Percentiles rank a stretch among this genome's conserved stretches.
Conservation (phyloP, 2,113 vertebrate genomes). For the Aptenodytes forsteri region DNA sequence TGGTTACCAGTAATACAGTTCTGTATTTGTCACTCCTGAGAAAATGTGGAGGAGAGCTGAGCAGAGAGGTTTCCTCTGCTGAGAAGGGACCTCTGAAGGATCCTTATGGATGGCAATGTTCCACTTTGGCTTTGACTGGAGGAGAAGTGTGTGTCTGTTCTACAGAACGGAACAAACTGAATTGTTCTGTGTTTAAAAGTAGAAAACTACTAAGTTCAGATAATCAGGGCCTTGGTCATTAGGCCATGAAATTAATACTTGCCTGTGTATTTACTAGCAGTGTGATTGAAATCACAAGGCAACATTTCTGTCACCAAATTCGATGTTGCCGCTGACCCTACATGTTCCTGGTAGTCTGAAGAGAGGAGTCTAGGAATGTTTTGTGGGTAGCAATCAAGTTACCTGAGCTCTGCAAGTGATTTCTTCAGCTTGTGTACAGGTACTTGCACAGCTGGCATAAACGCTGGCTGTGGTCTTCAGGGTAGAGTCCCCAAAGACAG, state of each 20-base stretch:
- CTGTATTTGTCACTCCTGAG: neutral
- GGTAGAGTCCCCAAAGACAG: neutral
- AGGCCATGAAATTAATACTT: neutral
- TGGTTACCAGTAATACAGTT: neutral
- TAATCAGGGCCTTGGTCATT: neutral
- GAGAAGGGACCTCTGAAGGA: neutral
- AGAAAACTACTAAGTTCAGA: neutral
- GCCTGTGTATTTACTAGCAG: neutral
- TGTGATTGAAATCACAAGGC: neutral
- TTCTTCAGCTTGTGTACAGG: accelerated
- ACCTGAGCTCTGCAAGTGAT: neutral
- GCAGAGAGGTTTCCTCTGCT: neutral
- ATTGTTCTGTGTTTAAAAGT: neutral
- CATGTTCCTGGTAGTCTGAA: neutral
- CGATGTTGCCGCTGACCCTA: accelerated
- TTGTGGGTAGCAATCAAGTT: accelerated
- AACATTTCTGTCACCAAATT: neutral
- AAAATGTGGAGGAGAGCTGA: neutral
- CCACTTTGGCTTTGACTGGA: neutral
- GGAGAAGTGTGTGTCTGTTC: neutral
- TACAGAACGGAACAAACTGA: accelerated
- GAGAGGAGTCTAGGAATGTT: neutral
- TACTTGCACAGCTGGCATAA: neutral
- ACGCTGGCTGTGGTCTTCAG: neutral
- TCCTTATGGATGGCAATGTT: neutral